Evolutionary conservation across 2,113 vertebrate genomes (phyloP).

Genomic region (Coracopsis vasa): DNA sequence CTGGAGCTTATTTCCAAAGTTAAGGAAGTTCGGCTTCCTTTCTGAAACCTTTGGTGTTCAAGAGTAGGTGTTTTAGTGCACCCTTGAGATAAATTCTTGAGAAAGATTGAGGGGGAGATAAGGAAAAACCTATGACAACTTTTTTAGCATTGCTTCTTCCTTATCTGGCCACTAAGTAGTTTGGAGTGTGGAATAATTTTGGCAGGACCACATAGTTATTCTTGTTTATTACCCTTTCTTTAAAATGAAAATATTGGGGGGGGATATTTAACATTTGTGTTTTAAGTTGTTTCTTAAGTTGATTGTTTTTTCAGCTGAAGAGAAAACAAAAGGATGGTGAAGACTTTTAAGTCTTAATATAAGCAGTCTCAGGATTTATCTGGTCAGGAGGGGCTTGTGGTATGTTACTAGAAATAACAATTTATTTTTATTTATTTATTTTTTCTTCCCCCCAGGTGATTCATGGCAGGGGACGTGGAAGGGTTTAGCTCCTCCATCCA

Average conservation of each 20-base stretch:
- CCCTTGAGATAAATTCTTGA: background rate
- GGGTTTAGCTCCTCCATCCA: conserved; percentile 98
- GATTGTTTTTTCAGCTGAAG: background rate
- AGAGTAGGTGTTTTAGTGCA: conserved; percentile 2
- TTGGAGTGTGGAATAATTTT: background rate
- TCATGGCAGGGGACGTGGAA: conserved; percentile 99
- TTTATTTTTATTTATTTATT: conserved; percentile 58
- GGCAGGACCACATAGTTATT: background rate
- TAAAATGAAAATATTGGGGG: background rate
- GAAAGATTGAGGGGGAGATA: background rate
- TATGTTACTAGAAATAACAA: conserved; percentile 60
- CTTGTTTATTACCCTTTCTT: conserved; percentile 1
- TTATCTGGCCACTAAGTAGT: background rate
- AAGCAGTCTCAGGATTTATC: conserved; percentile 24
- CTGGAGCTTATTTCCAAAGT: background rate
- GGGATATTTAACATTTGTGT: conserved; percentile 14
- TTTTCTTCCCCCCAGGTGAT: conserved; percentile 73
- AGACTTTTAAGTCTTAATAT: background rate
- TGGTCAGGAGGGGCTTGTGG: conserved; percentile 36
- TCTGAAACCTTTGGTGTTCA: background rate
- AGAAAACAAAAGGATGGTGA: background rate
- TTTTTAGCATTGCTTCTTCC: background rate
- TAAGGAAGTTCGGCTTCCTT: background rate
- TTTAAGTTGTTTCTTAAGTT: background rate
- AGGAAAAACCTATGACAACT: background rate